A percentile compares a stretch with the other conserved stretches of the same genome.
These are phyloP conservation scores for Linyphia triangularis DNA, from an alignment of 2,888 invertebrate species.

Conservation along the genomic window DNA sequence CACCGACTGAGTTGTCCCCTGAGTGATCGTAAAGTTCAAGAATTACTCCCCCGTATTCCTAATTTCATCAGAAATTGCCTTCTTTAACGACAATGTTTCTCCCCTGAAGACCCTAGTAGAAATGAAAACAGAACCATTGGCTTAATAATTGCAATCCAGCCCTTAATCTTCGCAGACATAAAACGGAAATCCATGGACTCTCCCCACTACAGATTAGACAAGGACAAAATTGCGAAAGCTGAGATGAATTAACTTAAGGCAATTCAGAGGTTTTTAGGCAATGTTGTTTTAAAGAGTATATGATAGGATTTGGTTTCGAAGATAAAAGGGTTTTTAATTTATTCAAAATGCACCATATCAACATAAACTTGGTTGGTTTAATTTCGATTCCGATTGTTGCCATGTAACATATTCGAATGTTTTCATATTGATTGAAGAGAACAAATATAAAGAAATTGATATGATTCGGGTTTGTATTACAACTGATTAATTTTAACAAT, in stretches of 20 bases:
- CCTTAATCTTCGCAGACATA: conserved; percentile 25
- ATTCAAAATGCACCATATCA: no score
- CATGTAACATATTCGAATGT: no score
- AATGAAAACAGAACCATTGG: conserved; percentile 24
- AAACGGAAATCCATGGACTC: conserved; percentile 36
- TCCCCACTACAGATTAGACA: conserved; percentile 22
- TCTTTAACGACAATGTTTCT: conserved; percentile 40
- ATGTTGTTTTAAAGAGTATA: neutral
- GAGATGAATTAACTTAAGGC: conserved; percentile 26
- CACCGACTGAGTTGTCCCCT: conserved; percentile 22
- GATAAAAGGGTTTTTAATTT: no score
- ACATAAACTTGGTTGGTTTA: no score
- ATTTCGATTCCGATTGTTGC: no score
- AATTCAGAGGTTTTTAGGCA: neutral
- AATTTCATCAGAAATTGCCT: conserved; percentile 51
- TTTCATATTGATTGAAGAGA: no score
- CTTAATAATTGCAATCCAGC: conserved; percentile 30
- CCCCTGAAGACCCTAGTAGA: conserved; percentile 26
- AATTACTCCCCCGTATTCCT: conserved; percentile 37
- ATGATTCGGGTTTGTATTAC: no score
- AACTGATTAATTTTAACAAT: no score
- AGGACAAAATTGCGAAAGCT: conserved; percentile 29
- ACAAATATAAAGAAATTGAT: no score
- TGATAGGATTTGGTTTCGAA: no score
- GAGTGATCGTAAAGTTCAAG: conserved; percentile 37